Evolutionary conservation across 2,113 vertebrate genomes (phyloP), one percentile per base, ranked within the genome.

Genomic region (Solea solea): DNA sequence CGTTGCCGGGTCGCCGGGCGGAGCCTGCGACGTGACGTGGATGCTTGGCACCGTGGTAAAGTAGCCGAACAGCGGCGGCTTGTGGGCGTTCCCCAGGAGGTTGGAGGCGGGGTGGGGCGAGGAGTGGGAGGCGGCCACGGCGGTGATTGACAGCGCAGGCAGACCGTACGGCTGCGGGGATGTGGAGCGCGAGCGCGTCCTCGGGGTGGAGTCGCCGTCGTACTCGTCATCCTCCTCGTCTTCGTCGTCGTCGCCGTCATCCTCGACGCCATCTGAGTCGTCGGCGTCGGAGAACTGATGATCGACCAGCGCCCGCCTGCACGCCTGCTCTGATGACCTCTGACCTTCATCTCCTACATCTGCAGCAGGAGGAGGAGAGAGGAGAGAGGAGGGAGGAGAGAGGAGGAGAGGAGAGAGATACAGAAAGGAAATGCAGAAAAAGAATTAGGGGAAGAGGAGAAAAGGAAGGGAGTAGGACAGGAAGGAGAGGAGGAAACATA

Each of bases 251-350:
- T 98, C 97, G 0, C 95, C 95, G 0, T 98, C 97, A 49, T 98
- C 98, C 39, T 94, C 94, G 0, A 59, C 90, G 0, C 95, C 98
- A 5, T 98, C 97, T 0, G 97, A 97, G 74, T 99, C 97, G 69
- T 99, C 97, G 0, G 96, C 97, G 0, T 99, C 98, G 3, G 97
- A 99, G 89, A 99, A 99, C 89, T 99, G 98, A 80, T 99, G 98
- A 7, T 96, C 95, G 1, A 94, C 82, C 82, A 94, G 94, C 70
- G 91, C 78, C 4, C 93, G 91, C 39, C 81, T 14, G 54, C 94
- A 90, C 69, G 92, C 88, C 90, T 96, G 96, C 79, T 95, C 95
- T 14, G 92, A 92, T 7, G 92, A 92, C 81, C 94, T 94, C 72
- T 95, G 95, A 67, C 93, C 93, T 73, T 99, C 98, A 57, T 98